Evolutionary conservation across 2,113 vertebrate genomes (phyloP).

Genomic region (Corythornis vintsioides): DNA sequence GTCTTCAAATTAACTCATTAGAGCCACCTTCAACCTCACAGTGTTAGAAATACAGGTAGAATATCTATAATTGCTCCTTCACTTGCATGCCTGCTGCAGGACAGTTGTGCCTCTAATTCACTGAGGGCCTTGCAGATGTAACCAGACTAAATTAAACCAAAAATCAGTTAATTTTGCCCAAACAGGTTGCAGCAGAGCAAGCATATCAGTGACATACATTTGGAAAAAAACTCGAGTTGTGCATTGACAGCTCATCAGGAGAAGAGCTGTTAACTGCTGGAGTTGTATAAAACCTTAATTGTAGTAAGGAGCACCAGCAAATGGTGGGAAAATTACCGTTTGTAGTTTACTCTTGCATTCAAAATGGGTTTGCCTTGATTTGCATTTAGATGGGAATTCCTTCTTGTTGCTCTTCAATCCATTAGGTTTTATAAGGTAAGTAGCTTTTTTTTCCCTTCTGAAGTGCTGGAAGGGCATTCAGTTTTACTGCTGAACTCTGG

Average conservation of each 20-base stretch:
- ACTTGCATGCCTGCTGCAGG: neutral
- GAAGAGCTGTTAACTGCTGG: constrained; percentile 13
- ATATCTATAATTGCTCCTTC: neutral
- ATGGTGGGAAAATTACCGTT: constrained; percentile 67
- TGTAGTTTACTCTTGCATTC: constrained; percentile 53
- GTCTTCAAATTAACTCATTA: neutral
- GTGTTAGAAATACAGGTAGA: neutral
- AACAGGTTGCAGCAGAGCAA: neutral
- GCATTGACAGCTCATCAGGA: constrained; percentile 25
- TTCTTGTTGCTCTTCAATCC: constrained; percentile 62
- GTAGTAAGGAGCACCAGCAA: constrained; percentile 11
- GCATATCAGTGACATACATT: neutral
- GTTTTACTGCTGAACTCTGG: neutral
- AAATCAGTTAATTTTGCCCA: constrained; percentile 3
- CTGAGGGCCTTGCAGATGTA: neutral
- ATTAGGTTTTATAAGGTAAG: constrained; percentile 58
- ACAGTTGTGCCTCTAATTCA: neutral
- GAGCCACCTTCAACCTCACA: neutral
- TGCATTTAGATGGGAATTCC: constrained; percentile 83
- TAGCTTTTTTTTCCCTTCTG: neutral
- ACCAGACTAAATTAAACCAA: neutral
- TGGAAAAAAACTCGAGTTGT: neutral
- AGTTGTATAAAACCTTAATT: neutral
- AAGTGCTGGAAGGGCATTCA: constrained; percentile 49
- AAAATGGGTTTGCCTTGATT: constrained; percentile 60